Percentiles rank a stretch among this genome's conserved stretches.
Conservation (phyloP, 2,888 invertebrate genomes). For the Listrodromus nycthemerus region DNA sequence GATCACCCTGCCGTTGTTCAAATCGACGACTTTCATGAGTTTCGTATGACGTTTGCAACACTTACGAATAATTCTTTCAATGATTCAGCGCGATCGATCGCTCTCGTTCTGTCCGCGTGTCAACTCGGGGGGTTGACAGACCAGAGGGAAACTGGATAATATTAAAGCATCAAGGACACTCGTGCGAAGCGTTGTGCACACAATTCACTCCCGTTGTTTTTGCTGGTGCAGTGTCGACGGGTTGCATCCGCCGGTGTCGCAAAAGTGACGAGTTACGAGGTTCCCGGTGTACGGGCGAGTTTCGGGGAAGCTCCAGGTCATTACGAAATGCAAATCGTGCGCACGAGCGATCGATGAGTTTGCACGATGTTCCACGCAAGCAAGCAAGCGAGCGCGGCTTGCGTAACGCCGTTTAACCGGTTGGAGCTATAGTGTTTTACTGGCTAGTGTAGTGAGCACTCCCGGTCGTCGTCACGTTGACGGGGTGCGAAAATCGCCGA, state of each 20-base stretch:
- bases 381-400: constrained; percentile 69
- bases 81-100: not conserved
- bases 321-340: constrained; percentile 83
- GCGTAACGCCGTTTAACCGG: constrained; percentile 81
- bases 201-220: constrained; percentile 53
- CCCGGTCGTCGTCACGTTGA: constrained; percentile 69
- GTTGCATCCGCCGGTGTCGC: not conserved
- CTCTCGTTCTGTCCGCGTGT: not conserved
- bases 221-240: constrained; percentile 29
- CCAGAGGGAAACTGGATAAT: constrained; percentile 7
- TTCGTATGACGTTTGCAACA: not conserved
- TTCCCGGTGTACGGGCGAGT: constrained; percentile 29
- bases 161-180: constrained; percentile 17
- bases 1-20: not conserved
- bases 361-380: constrained; percentile 75
- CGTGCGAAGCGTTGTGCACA: constrained; percentile 8
- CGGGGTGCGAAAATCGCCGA: constrained; percentile 80
- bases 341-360: constrained; percentile 80
- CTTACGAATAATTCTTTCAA: not conserved
- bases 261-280: constrained; percentile 39
- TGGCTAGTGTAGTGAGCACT: constrained; percentile 47
- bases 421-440: constrained; percentile 68
- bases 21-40: not conserved
- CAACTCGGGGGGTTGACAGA: constrained; percentile 14
- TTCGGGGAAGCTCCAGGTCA: constrained; percentile 73